Conservation (phyloP, 53 echinoderm and acorn worm genomes). For the Holothuria scabra region DNA sequence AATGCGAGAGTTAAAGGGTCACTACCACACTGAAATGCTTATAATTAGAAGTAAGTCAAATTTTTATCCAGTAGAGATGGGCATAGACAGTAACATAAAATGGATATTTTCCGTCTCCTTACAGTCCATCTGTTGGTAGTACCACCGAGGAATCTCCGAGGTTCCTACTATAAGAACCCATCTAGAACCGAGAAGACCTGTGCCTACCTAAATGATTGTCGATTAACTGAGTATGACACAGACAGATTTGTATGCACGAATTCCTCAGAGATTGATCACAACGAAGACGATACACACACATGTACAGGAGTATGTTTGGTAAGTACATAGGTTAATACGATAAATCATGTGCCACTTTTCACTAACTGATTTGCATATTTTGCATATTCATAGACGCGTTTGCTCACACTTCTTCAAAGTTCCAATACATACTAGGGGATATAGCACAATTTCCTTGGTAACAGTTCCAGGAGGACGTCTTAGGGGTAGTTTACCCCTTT, state of each 20-base stretch:
- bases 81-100: neutral
- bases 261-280: neutral
- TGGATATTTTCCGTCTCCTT: neutral
- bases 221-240: neutral
- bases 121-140: conserved; percentile 12
- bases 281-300: neutral
- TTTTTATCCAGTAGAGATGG: too few relatives aligned
- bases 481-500: too few relatives aligned
- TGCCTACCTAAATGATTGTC: neutral
- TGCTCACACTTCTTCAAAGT: too few relatives aligned
- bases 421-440: too few relatives aligned
- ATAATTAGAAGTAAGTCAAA: too few relatives aligned
- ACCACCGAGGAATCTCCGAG: conserved; percentile 13
- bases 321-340: neutral
- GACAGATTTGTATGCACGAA: neutral
- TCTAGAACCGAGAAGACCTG: neutral
- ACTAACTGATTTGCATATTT: too few relatives aligned
- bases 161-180: neutral
- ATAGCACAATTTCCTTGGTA: too few relatives aligned
- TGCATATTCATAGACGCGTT: too few relatives aligned
- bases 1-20: too few relatives aligned
- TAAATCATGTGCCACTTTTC: too few relatives aligned
- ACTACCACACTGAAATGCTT: too few relatives aligned
- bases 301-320: conserved; percentile 19
- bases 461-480: too few relatives aligned